Evolutionary conservation across 2,888 invertebrate genomes (phyloP).

Genomic region (Neoscelio sp.): DNA sequence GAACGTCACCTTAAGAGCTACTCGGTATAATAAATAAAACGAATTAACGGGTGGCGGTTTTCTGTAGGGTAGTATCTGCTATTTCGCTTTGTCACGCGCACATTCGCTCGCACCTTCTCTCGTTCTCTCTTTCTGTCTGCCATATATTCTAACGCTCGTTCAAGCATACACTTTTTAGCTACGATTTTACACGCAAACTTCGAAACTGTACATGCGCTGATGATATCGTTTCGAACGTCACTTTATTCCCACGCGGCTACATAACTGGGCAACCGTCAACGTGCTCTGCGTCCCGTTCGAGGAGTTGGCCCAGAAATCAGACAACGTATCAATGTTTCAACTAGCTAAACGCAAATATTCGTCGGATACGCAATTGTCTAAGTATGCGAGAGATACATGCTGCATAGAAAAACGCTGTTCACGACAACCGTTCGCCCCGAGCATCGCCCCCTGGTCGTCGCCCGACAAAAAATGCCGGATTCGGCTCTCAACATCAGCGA

Average conservation of each 20-base stretch:
- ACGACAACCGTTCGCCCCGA: conserved; percentile 26
- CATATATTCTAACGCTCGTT: too few relatives aligned
- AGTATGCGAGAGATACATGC: conserved; percentile 44
- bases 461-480: neutral
- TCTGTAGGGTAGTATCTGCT: conserved; percentile 71
- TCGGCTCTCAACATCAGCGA: too few relatives aligned
- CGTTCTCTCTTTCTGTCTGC: conserved; percentile 17
- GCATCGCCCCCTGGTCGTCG: neutral
- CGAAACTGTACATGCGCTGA: conserved; percentile 64
- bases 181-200: conserved; percentile 58
- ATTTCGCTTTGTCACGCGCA: conserved; percentile 64
- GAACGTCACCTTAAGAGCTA: conserved; percentile 82
- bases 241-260: conserved; percentile 47
- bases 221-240: conserved; percentile 62
- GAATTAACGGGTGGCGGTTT: conserved; percentile 76
- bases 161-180: conserved; percentile 65
- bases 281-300: conserved; percentile 30
- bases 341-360: conserved; percentile 31
- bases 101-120: conserved; percentile 49
- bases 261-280: conserved; percentile 48
- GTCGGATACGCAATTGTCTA: conserved; percentile 46
- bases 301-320: conserved; percentile 40
- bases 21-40: conserved; percentile 81
- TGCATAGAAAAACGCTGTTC: conserved; percentile 33
- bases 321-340: conserved; percentile 21